These are phyloP conservation scores for Erythrocercus mccallii DNA, from an alignment of 2,113 vertebrate genomes.

Conservation along the genomic window DNA sequence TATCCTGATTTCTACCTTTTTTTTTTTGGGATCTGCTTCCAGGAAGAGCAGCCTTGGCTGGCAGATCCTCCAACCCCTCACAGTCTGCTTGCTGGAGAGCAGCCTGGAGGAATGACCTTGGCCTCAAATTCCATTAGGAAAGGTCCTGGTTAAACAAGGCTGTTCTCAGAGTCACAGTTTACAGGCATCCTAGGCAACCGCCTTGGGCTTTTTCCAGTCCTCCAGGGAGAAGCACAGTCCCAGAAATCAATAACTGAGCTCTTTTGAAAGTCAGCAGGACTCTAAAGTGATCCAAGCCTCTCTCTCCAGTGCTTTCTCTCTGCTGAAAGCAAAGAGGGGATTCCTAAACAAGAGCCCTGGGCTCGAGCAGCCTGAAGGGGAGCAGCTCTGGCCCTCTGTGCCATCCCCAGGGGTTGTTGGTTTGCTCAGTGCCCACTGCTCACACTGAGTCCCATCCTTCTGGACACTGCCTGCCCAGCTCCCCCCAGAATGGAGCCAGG, in stretches of 20 bases:
- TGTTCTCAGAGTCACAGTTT: constrained; percentile 12
- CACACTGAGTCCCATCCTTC: rapidly evolving
- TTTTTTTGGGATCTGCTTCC: not conserved
- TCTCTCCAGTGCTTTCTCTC: not conserved
- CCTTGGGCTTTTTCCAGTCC: constrained; percentile 53
- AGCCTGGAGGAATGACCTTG: constrained; percentile 41
- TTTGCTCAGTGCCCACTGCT: not conserved
- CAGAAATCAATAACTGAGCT: constrained; percentile 36
- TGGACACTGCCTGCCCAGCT: not conserved
- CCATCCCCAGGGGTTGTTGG: not conserved
- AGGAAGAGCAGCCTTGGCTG: not conserved
- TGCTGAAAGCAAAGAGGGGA: not conserved
- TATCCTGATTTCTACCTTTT: not conserved
- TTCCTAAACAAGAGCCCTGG: not conserved
- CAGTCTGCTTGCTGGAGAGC: not conserved
- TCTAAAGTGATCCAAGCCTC: not conserved
- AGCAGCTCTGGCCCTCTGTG: not conserved
- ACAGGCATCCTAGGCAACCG: constrained; percentile 29
- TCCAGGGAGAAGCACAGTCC: constrained; percentile 29
- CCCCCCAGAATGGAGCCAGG: not conserved
- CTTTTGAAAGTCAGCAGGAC: constrained; percentile 35
- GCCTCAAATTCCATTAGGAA: not conserved
- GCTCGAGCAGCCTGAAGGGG: not conserved
- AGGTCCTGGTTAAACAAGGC: not conserved
- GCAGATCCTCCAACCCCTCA: not conserved